Percentiles rank a stretch among this genome's conserved stretches.
Conservation (phyloP, 2,888 invertebrate species). For the Craniophora ligustri region DNA sequence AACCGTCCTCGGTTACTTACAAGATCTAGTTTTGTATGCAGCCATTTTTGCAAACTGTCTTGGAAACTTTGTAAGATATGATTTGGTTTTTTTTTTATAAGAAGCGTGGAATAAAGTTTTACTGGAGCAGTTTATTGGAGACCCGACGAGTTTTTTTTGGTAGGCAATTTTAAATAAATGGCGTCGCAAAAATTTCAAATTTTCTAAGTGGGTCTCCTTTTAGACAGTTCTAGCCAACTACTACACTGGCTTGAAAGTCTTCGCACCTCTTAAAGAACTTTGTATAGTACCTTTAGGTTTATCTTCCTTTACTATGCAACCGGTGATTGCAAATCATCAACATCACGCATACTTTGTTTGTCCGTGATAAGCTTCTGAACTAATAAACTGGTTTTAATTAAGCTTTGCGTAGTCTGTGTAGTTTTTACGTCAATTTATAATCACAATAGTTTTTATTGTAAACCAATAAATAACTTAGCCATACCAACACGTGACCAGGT, state of each 20-base stretch:
- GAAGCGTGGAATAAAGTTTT: constrained; percentile 38
- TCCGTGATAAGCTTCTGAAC: too few relatives aligned
- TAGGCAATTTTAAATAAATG: constrained; percentile 17
- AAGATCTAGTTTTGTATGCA: constrained; percentile 47
- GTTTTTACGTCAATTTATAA: too few relatives aligned
- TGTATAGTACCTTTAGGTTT: neutral
- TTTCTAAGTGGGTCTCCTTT: neutral
- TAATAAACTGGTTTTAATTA: too few relatives aligned
- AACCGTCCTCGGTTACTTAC: constrained; percentile 41
- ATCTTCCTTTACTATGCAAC: too few relatives aligned
- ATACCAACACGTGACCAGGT: too few relatives aligned
- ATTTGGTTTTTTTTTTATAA: neutral
- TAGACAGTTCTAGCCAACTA: neutral
- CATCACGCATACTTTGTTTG: too few relatives aligned
- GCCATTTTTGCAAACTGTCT: constrained; percentile 34
- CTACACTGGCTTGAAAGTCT: neutral
- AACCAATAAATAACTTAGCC: too few relatives aligned
- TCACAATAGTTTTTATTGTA: too few relatives aligned
- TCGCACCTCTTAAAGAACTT: neutral
- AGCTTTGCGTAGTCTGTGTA: too few relatives aligned
- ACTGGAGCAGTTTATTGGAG: constrained; percentile 21
- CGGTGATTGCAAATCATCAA: too few relatives aligned
- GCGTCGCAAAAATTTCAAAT: neutral
- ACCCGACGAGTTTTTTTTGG: constrained; percentile 6
- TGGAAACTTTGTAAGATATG: constrained; percentile 12